phyloP scores from a whole-genome alignment of 2,888 invertebrate genomes.

The Polydrusus tereticollis region DNA sequence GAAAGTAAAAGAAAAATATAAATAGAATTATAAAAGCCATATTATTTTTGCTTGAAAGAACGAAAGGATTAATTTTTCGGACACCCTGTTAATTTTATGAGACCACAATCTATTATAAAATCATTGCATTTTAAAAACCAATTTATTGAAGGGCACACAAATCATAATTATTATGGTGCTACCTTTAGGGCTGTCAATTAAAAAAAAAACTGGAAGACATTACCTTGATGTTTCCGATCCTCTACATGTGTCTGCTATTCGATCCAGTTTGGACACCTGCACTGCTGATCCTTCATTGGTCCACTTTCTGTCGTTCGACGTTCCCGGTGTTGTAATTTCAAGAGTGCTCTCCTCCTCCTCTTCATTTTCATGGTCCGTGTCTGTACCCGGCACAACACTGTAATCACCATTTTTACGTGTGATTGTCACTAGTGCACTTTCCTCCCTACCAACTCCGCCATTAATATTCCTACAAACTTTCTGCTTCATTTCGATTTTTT shows the following conservation, averaged over 20 bases:
- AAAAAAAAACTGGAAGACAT: conserved; percentile 6
- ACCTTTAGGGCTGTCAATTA: too few species aligned
- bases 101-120: too few species aligned
- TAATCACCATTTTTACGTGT: conserved; percentile 77
- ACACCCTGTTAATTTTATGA: too few species aligned
- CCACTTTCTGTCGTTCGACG: conserved; percentile 56
- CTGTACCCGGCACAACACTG: conserved; percentile 74
- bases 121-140: too few species aligned
- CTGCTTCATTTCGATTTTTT: conserved; percentile 83
- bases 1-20: too few species aligned
- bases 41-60: too few species aligned
- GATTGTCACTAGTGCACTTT: conserved; percentile 65
- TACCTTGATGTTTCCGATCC: conserved; percentile 35
- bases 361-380: conserved; percentile 74
- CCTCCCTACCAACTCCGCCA: conserved; percentile 54
- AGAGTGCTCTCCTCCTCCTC: conserved; percentile 72
- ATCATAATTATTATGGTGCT: too few species aligned
- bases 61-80: too few species aligned
- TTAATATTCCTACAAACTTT: conserved; percentile 64
- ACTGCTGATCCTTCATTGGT: conserved; percentile 61
- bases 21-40: too few species aligned
- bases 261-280: conserved; percentile 5
- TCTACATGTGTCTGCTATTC: conserved; percentile 7
- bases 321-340: conserved; percentile 52
- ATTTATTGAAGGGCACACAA: too few species aligned